Evolutionary conservation across 2,113 vertebrate genomes (phyloP).

Genomic region (Diadophis punctatus): DNA sequence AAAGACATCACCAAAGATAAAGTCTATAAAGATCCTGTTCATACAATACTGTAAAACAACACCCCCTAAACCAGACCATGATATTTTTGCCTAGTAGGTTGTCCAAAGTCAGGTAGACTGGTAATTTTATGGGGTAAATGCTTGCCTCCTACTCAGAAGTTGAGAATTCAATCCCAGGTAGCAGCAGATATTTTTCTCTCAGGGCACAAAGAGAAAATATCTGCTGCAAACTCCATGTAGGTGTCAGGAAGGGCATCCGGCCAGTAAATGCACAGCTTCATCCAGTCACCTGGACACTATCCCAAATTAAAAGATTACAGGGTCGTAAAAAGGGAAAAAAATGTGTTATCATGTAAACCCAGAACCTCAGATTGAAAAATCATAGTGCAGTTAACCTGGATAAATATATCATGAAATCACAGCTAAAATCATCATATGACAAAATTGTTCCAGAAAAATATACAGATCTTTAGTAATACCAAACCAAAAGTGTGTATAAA

Average conservation of each 20-base stretch:
- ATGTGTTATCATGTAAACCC: no score
- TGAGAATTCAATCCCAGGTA: background rate
- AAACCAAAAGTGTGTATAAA: background rate
- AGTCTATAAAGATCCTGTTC: background rate
- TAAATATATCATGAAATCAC: background rate
- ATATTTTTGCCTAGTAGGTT: background rate
- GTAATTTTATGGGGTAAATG: background rate
- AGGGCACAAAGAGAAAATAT: no score
- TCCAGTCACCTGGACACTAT: no score
- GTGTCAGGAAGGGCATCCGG: no score
- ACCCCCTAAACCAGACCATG: background rate
- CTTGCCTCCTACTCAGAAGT: background rate
- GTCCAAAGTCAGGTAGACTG: background rate
- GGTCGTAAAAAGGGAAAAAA: no score
- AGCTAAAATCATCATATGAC: background rate
- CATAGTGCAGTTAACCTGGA: background rate
- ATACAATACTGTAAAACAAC: background rate
- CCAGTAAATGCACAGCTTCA: no score
- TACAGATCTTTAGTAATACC: background rate
- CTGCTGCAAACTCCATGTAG: no score
- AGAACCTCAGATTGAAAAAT: background rate
- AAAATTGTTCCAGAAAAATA: background rate
- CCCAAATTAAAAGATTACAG: no score
- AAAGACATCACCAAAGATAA: background rate
- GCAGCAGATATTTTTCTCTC: no score